Conservation (phyloP, 2,113 vertebrate genomes). For the zebrafish (Danio rerio) region GRCz12tu NC_133193.1:11002501-11003000, state of each 20-base stretch:
- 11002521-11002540: neutral
- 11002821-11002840: slow-evolving; percentile 39
- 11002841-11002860: slow-evolving; percentile 62
- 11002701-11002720: slow-evolving; percentile 58
- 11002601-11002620: neutral
- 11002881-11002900: slow-evolving; percentile 74
- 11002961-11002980: slow-evolving; percentile 53
- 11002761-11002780: slow-evolving; percentile 72
- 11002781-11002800: slow-evolving; percentile 70
- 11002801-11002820: slow-evolving; percentile 48
- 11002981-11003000: slow-evolving; percentile 67
- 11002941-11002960: slow-evolving; percentile 38
- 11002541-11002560: neutral
- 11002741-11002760: slow-evolving; percentile 55
- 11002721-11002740: slow-evolving; percentile 47
- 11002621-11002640: neutral
- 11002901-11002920: slow-evolving; percentile 67
- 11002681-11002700: slow-evolving; percentile 53
- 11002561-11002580: slow-evolving; percentile 1
- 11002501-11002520: neutral
- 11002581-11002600: slow-evolving; percentile 23
- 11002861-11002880: slow-evolving; percentile 76
- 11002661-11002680: slow-evolving; percentile 36
- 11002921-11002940: slow-evolving; percentile 43
- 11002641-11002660: neutral